Conservation (phyloP, 1,140 invertebrate species). For the Magallana gigas region DNA sequence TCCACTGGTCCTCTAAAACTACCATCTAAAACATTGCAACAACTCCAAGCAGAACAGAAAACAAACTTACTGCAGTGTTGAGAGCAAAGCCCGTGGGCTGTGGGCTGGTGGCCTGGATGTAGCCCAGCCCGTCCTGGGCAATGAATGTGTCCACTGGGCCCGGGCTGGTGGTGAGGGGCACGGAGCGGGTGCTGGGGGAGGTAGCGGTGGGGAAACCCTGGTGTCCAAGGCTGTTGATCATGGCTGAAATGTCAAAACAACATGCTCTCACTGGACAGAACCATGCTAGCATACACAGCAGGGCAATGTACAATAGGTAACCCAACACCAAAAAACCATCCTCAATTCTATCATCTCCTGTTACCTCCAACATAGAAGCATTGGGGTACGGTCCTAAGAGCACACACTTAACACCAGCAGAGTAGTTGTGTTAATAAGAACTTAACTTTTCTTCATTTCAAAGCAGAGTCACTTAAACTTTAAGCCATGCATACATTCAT, state of each 20-base stretch:
- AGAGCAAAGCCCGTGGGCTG: slow-evolving; percentile 84
- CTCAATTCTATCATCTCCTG: too few relatives aligned
- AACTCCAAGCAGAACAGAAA: background rate
- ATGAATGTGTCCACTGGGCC: slow-evolving; percentile 91
- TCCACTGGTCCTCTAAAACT: background rate
- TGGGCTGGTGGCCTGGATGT: slow-evolving; percentile 95
- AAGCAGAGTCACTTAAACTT: background rate
- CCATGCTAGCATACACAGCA: slow-evolving; percentile 15
- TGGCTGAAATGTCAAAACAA: slow-evolving; percentile 80
- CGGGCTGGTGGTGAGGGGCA: slow-evolving; percentile 91
- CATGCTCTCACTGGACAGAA: slow-evolving; percentile 10
- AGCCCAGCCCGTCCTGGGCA: slow-evolving; percentile 90
- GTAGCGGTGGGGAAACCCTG: slow-evolving; percentile 87
- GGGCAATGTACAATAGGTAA: background rate
- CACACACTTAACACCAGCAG: background rate
- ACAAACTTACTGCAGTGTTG: slow-evolving; percentile 37
- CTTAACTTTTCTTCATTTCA: background rate
- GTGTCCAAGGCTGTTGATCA: slow-evolving; percentile 95
- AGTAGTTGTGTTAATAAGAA: background rate
- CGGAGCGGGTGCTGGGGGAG: slow-evolving; percentile 85
- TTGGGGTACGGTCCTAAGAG: background rate
- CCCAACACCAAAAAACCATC: background rate
- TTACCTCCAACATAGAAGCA: too few relatives aligned
- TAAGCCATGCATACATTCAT: too few relatives aligned
- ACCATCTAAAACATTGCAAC: background rate